Base-by-base conservation (phyloP, 2,888 invertebrate genomes). In the Agriopis leucophaearia region DNA sequence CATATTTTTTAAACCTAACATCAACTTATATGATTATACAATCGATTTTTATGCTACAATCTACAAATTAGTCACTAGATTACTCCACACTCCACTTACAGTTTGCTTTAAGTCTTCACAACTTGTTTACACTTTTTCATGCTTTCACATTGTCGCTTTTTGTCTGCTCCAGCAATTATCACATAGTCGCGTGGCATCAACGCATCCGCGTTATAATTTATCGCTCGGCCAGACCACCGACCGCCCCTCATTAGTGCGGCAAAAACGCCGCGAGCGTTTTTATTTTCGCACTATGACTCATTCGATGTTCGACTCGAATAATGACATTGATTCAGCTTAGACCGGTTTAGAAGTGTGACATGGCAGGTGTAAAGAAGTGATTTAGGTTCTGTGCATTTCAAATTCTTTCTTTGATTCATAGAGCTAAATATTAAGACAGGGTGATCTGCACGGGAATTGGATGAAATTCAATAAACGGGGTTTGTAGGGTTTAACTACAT, bases 241-340 rank as follows among this genome's bases (percentile, higher is more conserved):
- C 81, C 81, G 84, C 82, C 76, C 79, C 88, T 90, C 87, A 89
- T 90, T 87, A 90, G 77, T 74, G 72, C 69, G 70, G 76, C 81
- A 83, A 87, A 87, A 86, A 85, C 81, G 66, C 74, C 77, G 71
- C 74, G 78, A 78, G 69, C 72, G 73, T 80, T 84, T 60, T 81
- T 83, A 83, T 83, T 85, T 85, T 81, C 74, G 79, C 80, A 75
- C 77, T 76, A 78, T 88, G 87, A 89, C 81, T 86, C 84, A 87
- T 78, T 71, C 70, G 47, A 51, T 44, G 66, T 69, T 67, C 69
- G 71, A 74, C 75, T 76, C 79, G 61, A 72, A 68, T 60, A 60
- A 68, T 70, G 69, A 72, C 61, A 80, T 81, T 83, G 83, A 84
- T 84, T 77, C 76, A 75, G 74, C 70, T 61, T 71, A 59, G 63